Evolutionary conservation across 1,140 invertebrate species (phyloP).

Genomic region (Melanaphis sacchari): DNA sequence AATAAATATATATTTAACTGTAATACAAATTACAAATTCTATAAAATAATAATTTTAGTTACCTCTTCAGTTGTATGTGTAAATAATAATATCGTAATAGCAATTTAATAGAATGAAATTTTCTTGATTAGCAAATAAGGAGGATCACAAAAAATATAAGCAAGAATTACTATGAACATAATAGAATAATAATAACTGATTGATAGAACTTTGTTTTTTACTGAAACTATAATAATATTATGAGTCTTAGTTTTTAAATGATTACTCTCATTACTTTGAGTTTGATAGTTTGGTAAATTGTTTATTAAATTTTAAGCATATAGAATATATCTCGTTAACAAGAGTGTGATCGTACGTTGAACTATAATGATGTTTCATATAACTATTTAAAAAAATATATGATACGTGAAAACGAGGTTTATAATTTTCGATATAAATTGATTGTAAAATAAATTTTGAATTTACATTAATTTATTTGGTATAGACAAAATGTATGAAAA

Average conservation of each 20-base stretch:
- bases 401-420: no score
- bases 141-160: not conserved
- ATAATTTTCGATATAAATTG: no score
- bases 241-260: not conserved
- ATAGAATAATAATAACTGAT: not conserved
- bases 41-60: not conserved
- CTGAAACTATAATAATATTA: no score
- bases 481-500: no score
- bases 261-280: not conserved
- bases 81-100: not conserved
- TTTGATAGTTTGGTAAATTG: not conserved
- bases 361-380: not conserved
- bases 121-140: not conserved
- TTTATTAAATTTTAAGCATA: not conserved
- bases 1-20: not conserved
- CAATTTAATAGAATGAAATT: not conserved
- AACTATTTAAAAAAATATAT: not conserved
- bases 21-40: not conserved
- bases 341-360: not conserved
- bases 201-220: not conserved
- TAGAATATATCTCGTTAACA: not conserved
- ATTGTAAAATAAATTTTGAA: no score
- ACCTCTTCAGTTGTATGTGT: not conserved
- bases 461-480: no score
- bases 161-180: rapidly evolving